Evolutionary conservation across 2,888 invertebrate species (phyloP), one percentile per base, ranked within the genome.

Genomic region (Synanthedon tipuliformis): DNA sequence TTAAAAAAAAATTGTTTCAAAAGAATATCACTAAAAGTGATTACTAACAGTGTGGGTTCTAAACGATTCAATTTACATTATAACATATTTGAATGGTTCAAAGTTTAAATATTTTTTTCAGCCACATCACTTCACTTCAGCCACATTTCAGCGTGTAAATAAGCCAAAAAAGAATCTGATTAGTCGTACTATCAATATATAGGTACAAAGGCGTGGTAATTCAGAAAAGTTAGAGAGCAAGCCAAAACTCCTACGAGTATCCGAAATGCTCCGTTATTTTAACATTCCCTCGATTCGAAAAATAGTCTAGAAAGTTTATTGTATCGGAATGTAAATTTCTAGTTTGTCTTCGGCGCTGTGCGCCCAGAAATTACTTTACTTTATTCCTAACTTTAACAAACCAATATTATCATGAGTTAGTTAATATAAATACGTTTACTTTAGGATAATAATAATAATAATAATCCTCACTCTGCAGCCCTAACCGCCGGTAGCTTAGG

Each of bases 361-460:
- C 60, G 65, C 61, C 54, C 53, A 55, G 50, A 54, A 55, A 51
- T 59, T 61, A n/a, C 63, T 40, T 50, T 50, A 76, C 73, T 78
- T 52, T 48, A 61, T 68, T 59, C 48, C 52, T 57, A 73, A 76
- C 71, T 79, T 69, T 59, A 66, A 66, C 69, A 61, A 68, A 77
- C 78, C 73, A 81, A 77, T 75, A 78, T 80, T 79, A 78, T 77
- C 74, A 69, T 73, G 74, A 64, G 56, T 61, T 64, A 62, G 55
- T 18, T 51, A 41, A 45, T 53, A 52, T 55, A 57, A 55, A 41
- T 65, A 60, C 54, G 55, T 55, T 61, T 61, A 65, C 66, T 5
- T 27, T 27, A 7, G 27, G 1, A 27, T 27, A 27, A 27, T 5
- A 27, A 23, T 16, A 16, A 18, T 18, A 18, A 18, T 18, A 18